Base-by-base conservation (phyloP, 2,797 vertebrate species). In the Sebastes hopkinsi region DNA sequence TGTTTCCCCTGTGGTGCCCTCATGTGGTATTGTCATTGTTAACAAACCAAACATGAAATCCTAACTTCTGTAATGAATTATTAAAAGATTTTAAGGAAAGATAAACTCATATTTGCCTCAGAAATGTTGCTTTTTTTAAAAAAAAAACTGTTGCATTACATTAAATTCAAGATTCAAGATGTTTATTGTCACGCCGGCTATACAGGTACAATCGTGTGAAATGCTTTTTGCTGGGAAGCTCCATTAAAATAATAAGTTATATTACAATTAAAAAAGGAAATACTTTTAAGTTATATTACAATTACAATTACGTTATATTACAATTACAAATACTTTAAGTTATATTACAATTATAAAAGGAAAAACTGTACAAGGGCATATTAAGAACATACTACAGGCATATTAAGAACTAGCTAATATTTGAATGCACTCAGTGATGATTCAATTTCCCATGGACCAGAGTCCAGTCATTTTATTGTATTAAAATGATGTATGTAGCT, bases 41-140 rank as follows among this genome's bases (percentile, higher is more conserved):
- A 88, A 71, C 68, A 73, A 78, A 81, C 65, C 67, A 81, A 91
- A 83, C 67, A 42, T 79, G 32, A 27, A 84, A 72, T 78, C 46
- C 59, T 32, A 50, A 64, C 54, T 82, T 86, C 54, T 81, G 69
- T 83, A 77, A 80, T 83, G 46, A 72, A 82, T 65, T 69, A 75
- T 78, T 73, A 77, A 78, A 89, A n/a, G 27, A 66, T 87, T 82
- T 92, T 68, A 89, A 85, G 67, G 87, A 87, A 86, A 92, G 42
- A 75, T 29, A 22, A 82, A 68, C 5, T 82, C 36, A 1, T 78
- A 72, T 81, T 82, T 90, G 67, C 46, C 64, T 85, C 64, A 78
- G 42, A 73, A 1, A 55, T 68, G 6, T 38, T 38, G 36, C 25
- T 32, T 20, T 55, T 32, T n/a, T n/a, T n/a, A n/a, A n/a, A n/a